Conservation (phyloP, 1,140 invertebrate species). For the Cephus cinctus region DNA sequence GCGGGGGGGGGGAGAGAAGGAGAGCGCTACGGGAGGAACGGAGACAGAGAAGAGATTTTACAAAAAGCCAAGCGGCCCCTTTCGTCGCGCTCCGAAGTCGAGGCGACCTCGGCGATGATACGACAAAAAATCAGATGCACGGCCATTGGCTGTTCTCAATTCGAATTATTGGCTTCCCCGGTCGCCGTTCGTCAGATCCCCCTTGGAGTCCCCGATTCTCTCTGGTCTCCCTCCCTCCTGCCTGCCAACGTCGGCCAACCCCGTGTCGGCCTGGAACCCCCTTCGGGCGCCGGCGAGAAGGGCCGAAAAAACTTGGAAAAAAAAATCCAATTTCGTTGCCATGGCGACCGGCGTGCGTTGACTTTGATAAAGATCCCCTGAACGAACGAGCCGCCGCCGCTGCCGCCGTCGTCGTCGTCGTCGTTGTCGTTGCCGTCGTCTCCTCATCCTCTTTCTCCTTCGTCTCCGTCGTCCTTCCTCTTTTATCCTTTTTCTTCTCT, state of each 20-base stretch:
- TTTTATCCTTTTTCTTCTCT: not conserved
- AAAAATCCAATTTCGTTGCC: constrained; percentile 57
- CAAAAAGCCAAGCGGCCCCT: constrained; percentile 39
- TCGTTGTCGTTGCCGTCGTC: not conserved
- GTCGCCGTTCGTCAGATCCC: constrained; percentile 52
- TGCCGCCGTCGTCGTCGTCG: not conserved
- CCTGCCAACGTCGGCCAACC: not conserved
- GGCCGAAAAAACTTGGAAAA: constrained; percentile 55
- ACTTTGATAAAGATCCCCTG: constrained; percentile 53
- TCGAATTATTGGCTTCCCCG: constrained; percentile 57
- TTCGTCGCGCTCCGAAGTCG: constrained; percentile 23
- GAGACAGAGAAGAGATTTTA: constrained; percentile 26
- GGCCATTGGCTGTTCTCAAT: constrained; percentile 57
- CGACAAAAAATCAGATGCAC: constrained; percentile 57
- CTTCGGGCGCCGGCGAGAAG: constrained; percentile 35
- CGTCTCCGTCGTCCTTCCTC: not conserved
- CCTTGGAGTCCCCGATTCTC: constrained; percentile 1
- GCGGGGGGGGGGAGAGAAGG: not conserved
- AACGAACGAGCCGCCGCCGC: constrained; percentile 28
- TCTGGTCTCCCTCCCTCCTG: constrained; percentile 10
- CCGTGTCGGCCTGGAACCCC: constrained; percentile 9
- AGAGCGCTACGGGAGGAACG: not conserved
- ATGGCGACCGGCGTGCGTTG: constrained; percentile 53
- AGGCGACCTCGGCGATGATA: constrained; percentile 46
- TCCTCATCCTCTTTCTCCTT: not conserved